These are phyloP conservation scores for Crenichthys baileyi DNA, from an alignment of 2,797 vertebrate species.

Conservation along the genomic window DNA sequence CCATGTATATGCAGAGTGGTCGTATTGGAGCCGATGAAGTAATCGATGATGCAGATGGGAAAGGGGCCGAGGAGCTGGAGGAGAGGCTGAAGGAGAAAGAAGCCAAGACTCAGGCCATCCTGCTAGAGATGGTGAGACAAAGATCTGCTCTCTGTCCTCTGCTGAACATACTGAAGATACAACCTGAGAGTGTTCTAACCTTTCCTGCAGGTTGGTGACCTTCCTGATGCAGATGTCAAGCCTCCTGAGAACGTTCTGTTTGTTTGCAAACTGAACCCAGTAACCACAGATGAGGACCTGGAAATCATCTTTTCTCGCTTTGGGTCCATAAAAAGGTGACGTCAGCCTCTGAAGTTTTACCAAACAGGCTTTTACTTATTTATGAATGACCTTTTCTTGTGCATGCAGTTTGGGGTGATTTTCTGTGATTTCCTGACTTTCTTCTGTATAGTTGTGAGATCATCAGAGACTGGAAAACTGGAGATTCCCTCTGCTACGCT, in stretches of 20 bases:
- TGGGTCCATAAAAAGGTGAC: slow-evolving; percentile 90
- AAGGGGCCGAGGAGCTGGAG: slow-evolving; percentile 88
- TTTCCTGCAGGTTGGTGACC: slow-evolving; percentile 88
- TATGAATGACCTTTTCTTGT: neutral
- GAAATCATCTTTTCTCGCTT: slow-evolving; percentile 98
- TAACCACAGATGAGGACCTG: slow-evolving; percentile 95
- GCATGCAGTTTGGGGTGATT: neutral
- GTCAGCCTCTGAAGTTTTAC: neutral
- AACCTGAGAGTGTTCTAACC: neutral
- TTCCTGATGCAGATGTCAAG: slow-evolving; percentile 93
- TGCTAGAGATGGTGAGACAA: slow-evolving; percentile 93
- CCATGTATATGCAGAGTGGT: slow-evolving; percentile 86
- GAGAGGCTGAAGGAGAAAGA: slow-evolving; percentile 94
- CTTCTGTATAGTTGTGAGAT: slow-evolving; percentile 91
- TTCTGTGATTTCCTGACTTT: neutral
- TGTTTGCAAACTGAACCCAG: slow-evolving; percentile 97
- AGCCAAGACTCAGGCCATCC: slow-evolving; percentile 94
- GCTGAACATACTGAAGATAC: neutral
- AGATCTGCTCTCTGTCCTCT: neutral
- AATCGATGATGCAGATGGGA: slow-evolving; percentile 89
- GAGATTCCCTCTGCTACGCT: slow-evolving; percentile 96
- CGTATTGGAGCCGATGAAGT: slow-evolving; percentile 96
- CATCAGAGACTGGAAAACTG: slow-evolving; percentile 95
- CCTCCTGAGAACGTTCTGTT: slow-evolving; percentile 96
- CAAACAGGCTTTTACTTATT: neutral